Base-by-base conservation (phyloP, 2,888 invertebrate genomes). In the Flabesymbios commensalis region DNA sequence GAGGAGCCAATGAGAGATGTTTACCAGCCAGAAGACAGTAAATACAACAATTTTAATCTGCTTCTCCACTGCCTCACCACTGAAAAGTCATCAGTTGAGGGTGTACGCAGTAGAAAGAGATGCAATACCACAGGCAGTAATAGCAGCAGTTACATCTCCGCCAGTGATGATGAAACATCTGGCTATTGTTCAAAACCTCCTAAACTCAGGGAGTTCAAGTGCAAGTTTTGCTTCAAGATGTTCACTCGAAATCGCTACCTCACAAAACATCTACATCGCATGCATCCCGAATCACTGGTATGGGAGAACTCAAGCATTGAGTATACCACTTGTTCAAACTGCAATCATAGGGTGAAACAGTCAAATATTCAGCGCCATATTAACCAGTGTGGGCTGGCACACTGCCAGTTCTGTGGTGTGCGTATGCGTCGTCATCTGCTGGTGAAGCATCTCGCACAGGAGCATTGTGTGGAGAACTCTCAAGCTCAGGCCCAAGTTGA, bases 321-420 rank as follows among this genome's bases (percentile, higher is more conserved):
- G 19, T 33, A 26, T 4, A 42, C 52, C 24, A n/a, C 26, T 3
- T 65, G 65, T 39, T 62, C 65, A 14, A 55, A 53, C 42, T 65
- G 65, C 43, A 32, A 42, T n/a, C 17, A 36, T 19, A 22, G 48
- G 1, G 52, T 59, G 5, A 19, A 56, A 10, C 49, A 47, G 55
- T 39, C 32, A n/a, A 59, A 52, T 32, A 43, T 65, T 33, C 36
- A 59, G 36, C 55, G 41, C 10, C 65, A 65, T 36, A 29, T 54
- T 2, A 24, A 28, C 29, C 47, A 26, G 22, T 65, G 65, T 42
- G 58, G 62, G 28, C 41, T 59, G 22, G 65, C 61, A 3, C 41
- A 52, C n/a, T 65, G 65, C 47, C 65, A 62, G 42, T 59, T 65
- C 26, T 65, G 65, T 32, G 65, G 65, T 5, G 49, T 65, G 28